These are phyloP conservation scores for Cheilosia variabilis DNA, from an alignment of 2,888 invertebrate genomes.

Conservation along the genomic window DNA sequence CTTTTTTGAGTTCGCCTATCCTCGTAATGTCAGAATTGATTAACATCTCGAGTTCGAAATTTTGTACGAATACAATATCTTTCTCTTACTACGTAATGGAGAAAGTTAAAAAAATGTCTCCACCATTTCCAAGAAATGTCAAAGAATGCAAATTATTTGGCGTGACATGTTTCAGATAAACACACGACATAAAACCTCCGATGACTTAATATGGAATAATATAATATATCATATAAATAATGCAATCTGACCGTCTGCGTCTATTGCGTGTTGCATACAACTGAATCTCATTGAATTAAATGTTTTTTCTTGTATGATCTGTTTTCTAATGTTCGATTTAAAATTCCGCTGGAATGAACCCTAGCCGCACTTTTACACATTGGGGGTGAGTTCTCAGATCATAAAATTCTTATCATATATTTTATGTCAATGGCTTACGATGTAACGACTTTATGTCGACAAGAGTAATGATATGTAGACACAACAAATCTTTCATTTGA, in stretches of 20 bases:
- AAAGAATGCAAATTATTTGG: too few relatives aligned
- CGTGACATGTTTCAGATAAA: neutral
- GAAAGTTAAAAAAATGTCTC: too few relatives aligned
- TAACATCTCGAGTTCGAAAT: too few relatives aligned
- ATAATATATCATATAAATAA: slow-evolving; percentile 62
- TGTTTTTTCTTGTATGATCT: slow-evolving; percentile 41
- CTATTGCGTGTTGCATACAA: slow-evolving; percentile 53
- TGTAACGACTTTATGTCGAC: neutral
- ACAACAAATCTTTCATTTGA: neutral
- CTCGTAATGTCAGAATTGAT: too few relatives aligned
- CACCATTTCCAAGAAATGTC: too few relatives aligned
- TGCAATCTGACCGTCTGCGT: slow-evolving; percentile 55
- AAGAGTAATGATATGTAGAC: neutral
- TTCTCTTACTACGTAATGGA: too few relatives aligned
- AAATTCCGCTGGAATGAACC: slow-evolving; percentile 27
- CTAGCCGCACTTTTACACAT: neutral
- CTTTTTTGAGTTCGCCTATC: too few relatives aligned
- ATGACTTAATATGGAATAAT: neutral
- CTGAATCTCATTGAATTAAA: slow-evolving; percentile 16
- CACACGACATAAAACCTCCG: neutral
- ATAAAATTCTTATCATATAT: slow-evolving; percentile 27
- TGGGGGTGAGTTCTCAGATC: slow-evolving; percentile 26
- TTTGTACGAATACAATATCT: too few relatives aligned
- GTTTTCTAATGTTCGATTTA: slow-evolving; percentile 29
- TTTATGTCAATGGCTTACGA: slow-evolving; percentile 4